Evolutionary conservation across 2,888 invertebrate genomes (phyloP).

Genomic region (Patella caerulea): DNA sequence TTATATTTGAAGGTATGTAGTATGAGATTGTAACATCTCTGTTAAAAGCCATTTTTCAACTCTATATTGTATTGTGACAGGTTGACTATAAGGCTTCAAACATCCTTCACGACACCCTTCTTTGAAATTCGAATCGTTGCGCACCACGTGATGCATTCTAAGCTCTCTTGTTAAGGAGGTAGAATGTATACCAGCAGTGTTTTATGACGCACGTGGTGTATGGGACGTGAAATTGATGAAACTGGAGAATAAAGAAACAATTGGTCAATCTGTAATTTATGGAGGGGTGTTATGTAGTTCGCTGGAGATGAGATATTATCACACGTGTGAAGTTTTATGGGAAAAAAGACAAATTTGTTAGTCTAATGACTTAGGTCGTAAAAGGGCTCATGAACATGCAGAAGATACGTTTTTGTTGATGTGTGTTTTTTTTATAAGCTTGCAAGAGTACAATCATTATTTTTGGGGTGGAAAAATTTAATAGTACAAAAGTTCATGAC

Average conservation of each 20-base stretch:
- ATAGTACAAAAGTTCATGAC: no score
- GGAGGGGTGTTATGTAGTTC: neutral
- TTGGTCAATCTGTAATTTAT: neutral
- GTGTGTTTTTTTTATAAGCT: no score
- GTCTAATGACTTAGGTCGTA: no score
- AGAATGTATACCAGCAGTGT: neutral
- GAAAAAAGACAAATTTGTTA: no score
- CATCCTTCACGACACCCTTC: neutral
- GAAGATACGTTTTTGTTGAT: no score
- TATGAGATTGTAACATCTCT: neutral
- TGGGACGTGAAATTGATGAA: neutral
- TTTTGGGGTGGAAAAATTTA: no score
- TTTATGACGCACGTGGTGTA: neutral
- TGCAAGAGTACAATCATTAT: no score
- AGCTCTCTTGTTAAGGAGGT: slow-evolving; percentile 5
- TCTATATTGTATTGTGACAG: neutral
- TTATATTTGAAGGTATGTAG: neutral
- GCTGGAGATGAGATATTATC: neutral
- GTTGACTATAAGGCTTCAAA: neutral
- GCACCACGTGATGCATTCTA: neutral
- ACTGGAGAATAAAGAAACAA: neutral
- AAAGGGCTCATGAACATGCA: no score
- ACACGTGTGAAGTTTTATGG: slow-evolving; percentile 3
- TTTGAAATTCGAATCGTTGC: slow-evolving; percentile 6
- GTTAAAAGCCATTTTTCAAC: slow-evolving; percentile 2